These are phyloP conservation scores for Varanus komodoensis DNA, from an alignment of 2,113 vertebrate genomes.

Conservation along the genomic window DNA sequence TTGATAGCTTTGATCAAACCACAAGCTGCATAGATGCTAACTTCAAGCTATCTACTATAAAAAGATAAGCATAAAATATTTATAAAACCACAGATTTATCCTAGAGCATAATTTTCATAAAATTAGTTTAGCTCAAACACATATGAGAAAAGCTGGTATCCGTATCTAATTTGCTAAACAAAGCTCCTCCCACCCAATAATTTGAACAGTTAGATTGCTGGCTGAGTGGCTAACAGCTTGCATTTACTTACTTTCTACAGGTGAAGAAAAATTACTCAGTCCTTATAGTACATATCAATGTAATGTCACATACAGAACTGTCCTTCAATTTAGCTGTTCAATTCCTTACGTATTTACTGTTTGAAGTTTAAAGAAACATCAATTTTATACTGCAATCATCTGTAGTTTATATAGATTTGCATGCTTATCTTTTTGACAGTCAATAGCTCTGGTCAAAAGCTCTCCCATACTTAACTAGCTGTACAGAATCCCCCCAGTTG, in stretches of 20 bases:
- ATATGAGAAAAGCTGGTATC: background rate
- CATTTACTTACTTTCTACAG: background rate
- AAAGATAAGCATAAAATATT: background rate
- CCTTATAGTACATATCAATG: background rate
- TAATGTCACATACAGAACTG: background rate
- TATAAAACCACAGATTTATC: background rate
- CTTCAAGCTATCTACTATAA: background rate
- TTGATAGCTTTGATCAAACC: background rate
- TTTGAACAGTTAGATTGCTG: background rate
- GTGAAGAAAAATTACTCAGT: background rate
- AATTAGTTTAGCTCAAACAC: background rate
- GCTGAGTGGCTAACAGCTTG: background rate
- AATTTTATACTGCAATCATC: background rate
- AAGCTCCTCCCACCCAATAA: background rate
- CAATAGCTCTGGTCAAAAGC: background rate
- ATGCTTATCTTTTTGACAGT: slow-evolving; percentile 6
- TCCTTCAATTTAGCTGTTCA: background rate
- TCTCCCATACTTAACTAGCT: background rate
- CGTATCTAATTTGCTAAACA: background rate
- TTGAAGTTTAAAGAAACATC: background rate
- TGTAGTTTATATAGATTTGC: background rate
- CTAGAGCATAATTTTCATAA: background rate
- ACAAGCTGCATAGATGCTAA: background rate
- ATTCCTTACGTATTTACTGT: background rate
- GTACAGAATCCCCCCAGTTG: background rate